Evolutionary conservation across 92 coral and sea anemone genomes (phyloP), one percentile per base, ranked within the genome.

Genomic region (Porites evermanni): DNA sequence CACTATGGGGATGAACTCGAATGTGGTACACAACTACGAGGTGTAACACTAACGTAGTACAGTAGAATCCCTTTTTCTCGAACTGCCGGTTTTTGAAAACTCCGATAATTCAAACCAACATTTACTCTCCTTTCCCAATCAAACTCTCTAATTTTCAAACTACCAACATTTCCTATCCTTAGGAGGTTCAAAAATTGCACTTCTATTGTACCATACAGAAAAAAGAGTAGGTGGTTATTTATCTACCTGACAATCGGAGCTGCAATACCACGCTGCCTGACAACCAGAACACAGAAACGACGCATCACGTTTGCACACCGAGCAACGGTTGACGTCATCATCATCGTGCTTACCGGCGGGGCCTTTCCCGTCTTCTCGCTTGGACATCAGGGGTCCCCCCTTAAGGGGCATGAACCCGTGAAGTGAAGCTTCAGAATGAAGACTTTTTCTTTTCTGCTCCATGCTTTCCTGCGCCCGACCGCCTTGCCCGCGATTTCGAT

Each of bases 281-380:
- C 99, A 97, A 16, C 99, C 99, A 74, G 99, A 97, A 80, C 99
- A 97, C 79, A 97, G 90, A 87, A 97, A 97, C 51, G 99, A 95
- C 44, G 99, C 98, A 59, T 97, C 98, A n/a, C 98, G 89, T 23
- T 93, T 91, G 68, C 99, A 97, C 84, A 95, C 98, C 2, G 94
- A 93, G 21, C 98, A 95, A 32, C 90, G 83, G 87, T 92, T 95
- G n/a, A 90, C 91, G 54, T 90, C 86, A 23, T 90, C 98, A 11
- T 91, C 93, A 12, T 92, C 93, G 18, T 86, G 63, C 59, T 91
- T 92, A 23, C 80, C 89, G 3, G 85, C 32, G 19, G 80, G 51
- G 2, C 92, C 93, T 7, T 88, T 88, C 10, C 72, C 68, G n/a
- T 64, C 85, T 50, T 91, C 95, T 52, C 94, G 85, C 53, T 93